These are phyloP conservation scores for Dasysyrphus albostriatus DNA, from an alignment of 2,888 invertebrate species.

Conservation along the genomic window DNA sequence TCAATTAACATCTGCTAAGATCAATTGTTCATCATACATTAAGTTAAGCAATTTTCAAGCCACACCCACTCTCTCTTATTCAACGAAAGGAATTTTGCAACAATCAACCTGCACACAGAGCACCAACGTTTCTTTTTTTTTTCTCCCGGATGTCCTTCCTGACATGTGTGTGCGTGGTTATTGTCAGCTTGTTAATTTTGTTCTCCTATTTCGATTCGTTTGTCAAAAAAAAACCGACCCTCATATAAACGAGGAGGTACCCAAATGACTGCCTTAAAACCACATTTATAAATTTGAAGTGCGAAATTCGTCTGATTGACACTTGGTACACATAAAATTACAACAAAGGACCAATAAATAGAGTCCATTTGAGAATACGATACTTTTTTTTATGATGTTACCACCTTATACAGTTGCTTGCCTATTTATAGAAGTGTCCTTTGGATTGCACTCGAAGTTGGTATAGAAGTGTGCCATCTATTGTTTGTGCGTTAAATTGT, in stretches of 20 bases:
- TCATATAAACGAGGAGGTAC: conserved; percentile 7
- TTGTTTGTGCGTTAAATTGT: conserved; percentile 13
- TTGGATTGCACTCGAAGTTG: conserved; percentile 9
- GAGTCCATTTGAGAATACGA: conserved; percentile 31
- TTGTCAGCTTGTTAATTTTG: conserved; percentile 14
- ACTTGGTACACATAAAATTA: conserved; percentile 53
- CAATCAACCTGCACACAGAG: conserved; percentile 23
- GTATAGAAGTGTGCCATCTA: neutral
- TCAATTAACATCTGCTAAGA: neutral
- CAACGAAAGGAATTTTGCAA: neutral
- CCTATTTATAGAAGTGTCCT: neutral
- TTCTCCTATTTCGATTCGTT: neutral
- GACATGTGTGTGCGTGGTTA: conserved; percentile 21
- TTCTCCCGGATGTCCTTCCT: conserved; percentile 30
- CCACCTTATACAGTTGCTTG: neutral
- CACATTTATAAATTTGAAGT: conserved; percentile 6
- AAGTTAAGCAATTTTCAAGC: neutral
- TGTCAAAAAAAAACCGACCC: neutral
- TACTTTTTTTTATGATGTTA: neutral
- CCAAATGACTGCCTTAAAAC: neutral
- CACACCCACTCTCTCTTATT: conserved; percentile 1
- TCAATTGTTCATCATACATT: neutral
- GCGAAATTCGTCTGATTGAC: conserved; percentile 49
- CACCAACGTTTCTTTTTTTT: neutral
- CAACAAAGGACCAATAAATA: conserved; percentile 60